Evolutionary conservation across 1,140 invertebrate species (phyloP).

Genomic region (Centruroides sculpturatus): DNA sequence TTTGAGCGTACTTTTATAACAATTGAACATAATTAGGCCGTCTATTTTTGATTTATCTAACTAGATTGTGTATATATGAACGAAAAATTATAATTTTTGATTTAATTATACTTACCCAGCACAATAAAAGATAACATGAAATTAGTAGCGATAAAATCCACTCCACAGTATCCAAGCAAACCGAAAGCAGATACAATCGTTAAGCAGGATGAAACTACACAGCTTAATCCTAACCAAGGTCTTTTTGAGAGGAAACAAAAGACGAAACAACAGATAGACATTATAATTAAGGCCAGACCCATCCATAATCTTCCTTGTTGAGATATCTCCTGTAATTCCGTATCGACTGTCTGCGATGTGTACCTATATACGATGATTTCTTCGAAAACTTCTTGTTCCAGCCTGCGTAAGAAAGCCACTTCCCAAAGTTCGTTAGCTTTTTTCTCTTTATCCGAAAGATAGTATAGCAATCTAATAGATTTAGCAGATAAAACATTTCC

Average conservation of each 20-base stretch:
- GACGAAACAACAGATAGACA: constrained; percentile 46
- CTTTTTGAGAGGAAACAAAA: constrained; percentile 72
- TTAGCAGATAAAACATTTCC: constrained; percentile 54
- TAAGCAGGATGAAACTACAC: constrained; percentile 75
- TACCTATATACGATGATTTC: constrained; percentile 67
- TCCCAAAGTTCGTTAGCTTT: constrained; percentile 69
- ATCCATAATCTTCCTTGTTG: constrained; percentile 74
- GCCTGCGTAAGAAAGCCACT: constrained; percentile 55
- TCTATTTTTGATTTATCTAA: no score
- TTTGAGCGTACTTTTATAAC: no score
- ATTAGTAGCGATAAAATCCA: constrained; percentile 90
- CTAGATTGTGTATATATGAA: no score
- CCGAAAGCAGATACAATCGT: constrained; percentile 80
- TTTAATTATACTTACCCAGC: constrained; percentile 56
- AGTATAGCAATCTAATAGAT: constrained; percentile 69
- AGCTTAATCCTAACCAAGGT: constrained; percentile 75
- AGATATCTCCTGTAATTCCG: constrained; percentile 75
- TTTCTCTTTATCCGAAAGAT: constrained; percentile 57
- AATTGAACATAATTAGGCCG: no score
- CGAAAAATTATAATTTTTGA: no score
- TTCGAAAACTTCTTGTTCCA: constrained; percentile 59
- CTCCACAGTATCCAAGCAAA: constrained; percentile 69
- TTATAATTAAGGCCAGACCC: constrained; percentile 59
- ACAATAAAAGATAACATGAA: constrained; percentile 84
- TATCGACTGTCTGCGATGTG: constrained; percentile 66